phyloP scores from a whole-genome alignment of 2,797 vertebrate species.

The Anguilla megastoma region DNA sequence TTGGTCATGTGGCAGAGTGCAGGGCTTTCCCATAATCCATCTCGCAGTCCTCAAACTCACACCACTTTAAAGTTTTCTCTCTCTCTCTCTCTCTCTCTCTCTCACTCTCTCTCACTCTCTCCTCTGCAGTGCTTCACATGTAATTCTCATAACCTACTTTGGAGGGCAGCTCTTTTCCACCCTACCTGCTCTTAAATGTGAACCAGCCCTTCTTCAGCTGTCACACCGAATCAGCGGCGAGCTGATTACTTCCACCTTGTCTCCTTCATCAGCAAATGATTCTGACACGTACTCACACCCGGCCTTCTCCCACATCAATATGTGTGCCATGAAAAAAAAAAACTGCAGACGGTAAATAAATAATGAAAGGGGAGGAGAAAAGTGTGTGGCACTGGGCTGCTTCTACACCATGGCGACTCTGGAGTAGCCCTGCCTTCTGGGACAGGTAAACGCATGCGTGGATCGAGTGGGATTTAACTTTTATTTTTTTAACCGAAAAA shows the following conservation, averaged over 20 bases:
- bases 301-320: conserved; percentile 77
- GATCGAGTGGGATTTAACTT: not conserved
- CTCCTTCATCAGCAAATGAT: conserved; percentile 81
- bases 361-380: conserved; percentile 69
- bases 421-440: conserved; percentile 42
- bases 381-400: conserved; percentile 42
- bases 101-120: not conserved
- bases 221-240: conserved; percentile 78
- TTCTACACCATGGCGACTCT: conserved; percentile 56
- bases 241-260: conserved; percentile 84
- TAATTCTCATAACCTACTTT: conserved; percentile 62
- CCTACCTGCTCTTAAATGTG: conserved; percentile 72
- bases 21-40: not conserved
- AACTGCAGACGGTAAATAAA: conserved; percentile 79
- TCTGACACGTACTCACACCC: conserved; percentile 79
- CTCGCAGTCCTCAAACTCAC: not conserved
- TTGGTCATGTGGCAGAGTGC: not conserved
- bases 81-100: not conserved
- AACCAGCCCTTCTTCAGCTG: conserved; percentile 72
- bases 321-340: conserved; percentile 70
- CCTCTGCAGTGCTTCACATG: conserved; percentile 56
- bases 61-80: not conserved
- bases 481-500: not conserved
- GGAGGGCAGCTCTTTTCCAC: conserved; percentile 58
- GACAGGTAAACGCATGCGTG: not conserved